Evolutionary conservation across 1,140 invertebrate genomes (phyloP).

Genomic region (Camponotus floridanus): DNA sequence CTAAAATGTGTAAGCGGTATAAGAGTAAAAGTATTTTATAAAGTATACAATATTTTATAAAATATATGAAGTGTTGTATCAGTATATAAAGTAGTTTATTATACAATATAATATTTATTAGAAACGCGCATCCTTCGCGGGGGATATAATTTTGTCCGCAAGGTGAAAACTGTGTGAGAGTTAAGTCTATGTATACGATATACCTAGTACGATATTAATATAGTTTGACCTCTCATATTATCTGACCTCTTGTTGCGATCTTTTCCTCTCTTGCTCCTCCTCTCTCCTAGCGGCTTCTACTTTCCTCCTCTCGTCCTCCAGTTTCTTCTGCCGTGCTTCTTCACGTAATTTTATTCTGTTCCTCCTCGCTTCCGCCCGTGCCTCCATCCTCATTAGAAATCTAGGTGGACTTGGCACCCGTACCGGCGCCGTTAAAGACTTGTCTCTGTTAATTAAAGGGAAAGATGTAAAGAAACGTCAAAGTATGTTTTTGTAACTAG

Average conservation of each 20-base stretch:
- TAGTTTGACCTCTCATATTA: slow-evolving; percentile 59
- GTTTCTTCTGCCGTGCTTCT: slow-evolving; percentile 73
- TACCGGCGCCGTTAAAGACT: slow-evolving; percentile 56
- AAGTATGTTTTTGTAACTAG: slow-evolving; percentile 6
- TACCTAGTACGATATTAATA: slow-evolving; percentile 58
- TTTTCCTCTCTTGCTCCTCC: slow-evolving; percentile 74
- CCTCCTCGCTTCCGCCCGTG: slow-evolving; percentile 75
- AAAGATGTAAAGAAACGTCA: not conserved
- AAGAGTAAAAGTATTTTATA: not conserved
- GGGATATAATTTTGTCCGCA: slow-evolving; percentile 44
- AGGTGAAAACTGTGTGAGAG: slow-evolving; percentile 42
- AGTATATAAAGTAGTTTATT: slow-evolving; percentile 24
- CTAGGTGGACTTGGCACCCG: slow-evolving; percentile 76
- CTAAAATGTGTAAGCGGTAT: slow-evolving; percentile 26
- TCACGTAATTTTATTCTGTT: slow-evolving; percentile 73
- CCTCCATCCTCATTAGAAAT: slow-evolving; percentile 80
- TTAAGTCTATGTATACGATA: slow-evolving; percentile 17
- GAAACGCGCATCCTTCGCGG: slow-evolving; percentile 7
- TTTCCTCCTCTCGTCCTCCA: slow-evolving; percentile 73
- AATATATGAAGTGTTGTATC: not conserved
- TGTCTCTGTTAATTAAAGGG: slow-evolving; percentile 63
- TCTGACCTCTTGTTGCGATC: slow-evolving; percentile 74
- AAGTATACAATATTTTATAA: not conserved
- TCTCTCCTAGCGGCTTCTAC: slow-evolving; percentile 70
- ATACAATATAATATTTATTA: slow-evolving; percentile 23